Conservation (phyloP, 2,113 vertebrate species). For the Epinephelus lanceolatus region DNA sequence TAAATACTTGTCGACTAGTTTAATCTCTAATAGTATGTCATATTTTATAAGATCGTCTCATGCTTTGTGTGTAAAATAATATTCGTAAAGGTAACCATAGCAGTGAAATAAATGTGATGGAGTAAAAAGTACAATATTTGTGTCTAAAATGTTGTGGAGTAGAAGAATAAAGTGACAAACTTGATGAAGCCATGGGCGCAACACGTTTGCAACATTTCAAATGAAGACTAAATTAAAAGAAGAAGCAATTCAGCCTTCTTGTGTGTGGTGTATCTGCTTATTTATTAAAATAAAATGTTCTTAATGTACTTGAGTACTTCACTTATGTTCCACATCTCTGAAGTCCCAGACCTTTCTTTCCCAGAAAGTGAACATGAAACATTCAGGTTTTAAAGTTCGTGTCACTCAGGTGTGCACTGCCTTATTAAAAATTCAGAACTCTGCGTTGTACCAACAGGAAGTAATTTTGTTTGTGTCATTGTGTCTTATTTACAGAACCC, state of each 20-base stretch:
- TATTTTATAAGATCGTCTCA: too few species aligned
- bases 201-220: too few species aligned
- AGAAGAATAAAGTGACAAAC: neutral
- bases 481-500: slow-evolving; percentile 34
- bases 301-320: neutral
- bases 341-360: neutral
- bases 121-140: neutral
- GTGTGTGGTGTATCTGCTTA: too few species aligned
- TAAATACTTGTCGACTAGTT: neutral
- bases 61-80: neutral
- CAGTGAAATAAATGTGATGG: neutral
- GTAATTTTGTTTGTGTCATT: slow-evolving; percentile 38
- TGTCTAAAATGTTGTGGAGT: neutral
- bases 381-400: slow-evolving; percentile 1
- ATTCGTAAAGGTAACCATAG: neutral
- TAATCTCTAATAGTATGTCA: neutral
- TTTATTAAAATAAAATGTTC: neutral
- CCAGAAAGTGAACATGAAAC: slow-evolving; percentile 25
- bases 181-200: too few species aligned
- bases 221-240: too few species aligned
- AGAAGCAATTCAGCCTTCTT: too few species aligned
- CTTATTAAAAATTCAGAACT: slow-evolving; percentile 45
- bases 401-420: slow-evolving; percentile 27
- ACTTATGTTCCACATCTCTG: neutral
- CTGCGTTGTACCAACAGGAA: slow-evolving; percentile 11